These are phyloP conservation scores for Bagarius yarrelli DNA, from an alignment of 2,113 vertebrate genomes.

Conservation along the genomic window DNA sequence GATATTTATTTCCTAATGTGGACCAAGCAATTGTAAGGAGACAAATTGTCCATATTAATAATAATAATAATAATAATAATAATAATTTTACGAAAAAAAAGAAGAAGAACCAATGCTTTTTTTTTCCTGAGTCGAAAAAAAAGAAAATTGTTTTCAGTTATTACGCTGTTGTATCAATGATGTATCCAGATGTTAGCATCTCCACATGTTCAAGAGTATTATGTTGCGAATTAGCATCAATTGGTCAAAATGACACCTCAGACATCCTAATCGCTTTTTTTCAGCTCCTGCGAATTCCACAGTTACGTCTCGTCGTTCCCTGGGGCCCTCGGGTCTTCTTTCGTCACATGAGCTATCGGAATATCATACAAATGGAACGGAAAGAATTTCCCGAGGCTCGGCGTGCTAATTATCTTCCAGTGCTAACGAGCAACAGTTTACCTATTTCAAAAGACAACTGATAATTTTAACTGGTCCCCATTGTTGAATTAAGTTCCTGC, in stretches of 20 bases:
- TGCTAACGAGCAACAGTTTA: conserved; percentile 11
- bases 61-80: background rate
- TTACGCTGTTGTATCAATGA: background rate
- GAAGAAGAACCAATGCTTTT: no score
- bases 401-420: conserved; percentile 3
- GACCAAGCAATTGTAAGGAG: background rate
- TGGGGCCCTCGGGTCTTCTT: background rate
- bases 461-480: background rate
- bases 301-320: background rate
- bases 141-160: background rate
- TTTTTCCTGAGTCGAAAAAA: background rate
- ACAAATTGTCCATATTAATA: background rate
- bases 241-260: background rate
- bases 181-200: background rate
- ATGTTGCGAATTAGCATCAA: no score
- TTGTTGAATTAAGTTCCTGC: background rate
- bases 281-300: no score
- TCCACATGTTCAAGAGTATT: background rate
- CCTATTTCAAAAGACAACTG: background rate
- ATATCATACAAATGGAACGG: background rate
- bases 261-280: background rate
- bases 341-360: background rate
- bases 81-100: background rate
- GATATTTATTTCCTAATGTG: background rate
- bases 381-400: background rate